These are phyloP conservation scores for Ennomos fuscantarius DNA, from an alignment of 2,888 invertebrate species.

Conservation along the genomic window DNA sequence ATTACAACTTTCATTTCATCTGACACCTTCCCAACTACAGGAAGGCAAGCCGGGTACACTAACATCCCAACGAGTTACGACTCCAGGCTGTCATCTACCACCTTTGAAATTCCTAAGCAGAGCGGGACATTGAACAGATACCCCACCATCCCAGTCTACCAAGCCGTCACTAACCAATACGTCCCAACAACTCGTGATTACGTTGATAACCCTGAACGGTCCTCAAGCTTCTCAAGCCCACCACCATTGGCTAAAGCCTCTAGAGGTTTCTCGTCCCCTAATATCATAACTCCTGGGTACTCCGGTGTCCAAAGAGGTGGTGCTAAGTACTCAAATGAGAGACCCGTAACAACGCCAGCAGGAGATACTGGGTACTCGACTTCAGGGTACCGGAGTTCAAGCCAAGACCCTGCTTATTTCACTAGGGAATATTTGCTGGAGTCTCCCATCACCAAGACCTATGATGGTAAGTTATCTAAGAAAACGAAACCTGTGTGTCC, in stretches of 20 bases:
- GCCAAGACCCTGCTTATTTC: slow-evolving; percentile 70
- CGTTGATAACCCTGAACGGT: slow-evolving; percentile 30
- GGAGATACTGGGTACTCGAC: slow-evolving; percentile 64
- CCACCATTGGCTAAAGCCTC: slow-evolving; percentile 32
- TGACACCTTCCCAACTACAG: slow-evolving; percentile 32
- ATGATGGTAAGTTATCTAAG: slow-evolving; percentile 67
- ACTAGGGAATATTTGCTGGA: slow-evolving; percentile 78
- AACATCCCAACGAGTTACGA: slow-evolving; percentile 32
- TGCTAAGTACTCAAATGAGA: slow-evolving; percentile 31
- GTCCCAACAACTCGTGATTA: slow-evolving; percentile 33
- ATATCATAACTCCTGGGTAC: slow-evolving; percentile 39
- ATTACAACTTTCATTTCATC: slow-evolving; percentile 25
- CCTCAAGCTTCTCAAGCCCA: slow-evolving; percentile 32
- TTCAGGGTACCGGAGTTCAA: slow-evolving; percentile 57
- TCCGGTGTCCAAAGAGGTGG: slow-evolving; percentile 42
- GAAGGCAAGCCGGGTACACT: slow-evolving; percentile 32
- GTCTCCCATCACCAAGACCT: slow-evolving; percentile 76
- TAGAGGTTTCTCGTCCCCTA: slow-evolving; percentile 39
- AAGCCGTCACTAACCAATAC: slow-evolving; percentile 36
- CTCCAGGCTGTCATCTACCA: slow-evolving; percentile 27
- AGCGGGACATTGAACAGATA: slow-evolving; percentile 32
- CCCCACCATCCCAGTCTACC: slow-evolving; percentile 35
- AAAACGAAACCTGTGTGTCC: slow-evolving; percentile 1
- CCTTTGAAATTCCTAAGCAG: slow-evolving; percentile 33
- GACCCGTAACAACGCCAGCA: slow-evolving; percentile 35